Percentiles rank a stretch among this genome's conserved stretches.
phyloP scores from a whole-genome alignment of 2,113 vertebrate genomes.

The Caracal caracal region DNA sequence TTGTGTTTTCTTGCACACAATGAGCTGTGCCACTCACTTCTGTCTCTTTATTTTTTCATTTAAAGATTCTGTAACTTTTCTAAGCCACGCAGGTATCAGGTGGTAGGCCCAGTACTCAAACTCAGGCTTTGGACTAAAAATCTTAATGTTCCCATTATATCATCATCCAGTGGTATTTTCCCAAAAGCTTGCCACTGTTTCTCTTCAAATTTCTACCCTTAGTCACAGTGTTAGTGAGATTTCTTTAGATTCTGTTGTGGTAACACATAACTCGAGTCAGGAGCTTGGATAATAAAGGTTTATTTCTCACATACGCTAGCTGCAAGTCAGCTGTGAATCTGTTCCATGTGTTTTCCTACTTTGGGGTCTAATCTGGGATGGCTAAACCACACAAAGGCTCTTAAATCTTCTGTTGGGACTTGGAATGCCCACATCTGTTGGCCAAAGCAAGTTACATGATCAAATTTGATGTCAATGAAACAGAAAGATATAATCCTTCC shows the following conservation, averaged over 20 bases:
- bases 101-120: neutral
- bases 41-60: neutral
- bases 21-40: neutral
- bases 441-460: neutral
- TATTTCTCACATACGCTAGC: neutral
- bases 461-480: neutral
- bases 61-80: neutral
- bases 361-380: neutral
- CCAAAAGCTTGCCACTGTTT: neutral
- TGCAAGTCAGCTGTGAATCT: neutral
- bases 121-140: neutral
- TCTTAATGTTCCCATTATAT: neutral
- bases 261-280: neutral
- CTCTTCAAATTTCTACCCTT: neutral
- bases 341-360: neutral
- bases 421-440: neutral
- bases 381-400: neutral
- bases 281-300: neutral
- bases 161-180: neutral
- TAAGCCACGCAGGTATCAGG: neutral
- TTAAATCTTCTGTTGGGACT: neutral
- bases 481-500: neutral
- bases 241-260: constrained; percentile 22
- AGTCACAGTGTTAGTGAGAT: neutral
- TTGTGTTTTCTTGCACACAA: neutral